Conservation (phyloP, 1,140 invertebrate species). For the Venturia canescens region DNA sequence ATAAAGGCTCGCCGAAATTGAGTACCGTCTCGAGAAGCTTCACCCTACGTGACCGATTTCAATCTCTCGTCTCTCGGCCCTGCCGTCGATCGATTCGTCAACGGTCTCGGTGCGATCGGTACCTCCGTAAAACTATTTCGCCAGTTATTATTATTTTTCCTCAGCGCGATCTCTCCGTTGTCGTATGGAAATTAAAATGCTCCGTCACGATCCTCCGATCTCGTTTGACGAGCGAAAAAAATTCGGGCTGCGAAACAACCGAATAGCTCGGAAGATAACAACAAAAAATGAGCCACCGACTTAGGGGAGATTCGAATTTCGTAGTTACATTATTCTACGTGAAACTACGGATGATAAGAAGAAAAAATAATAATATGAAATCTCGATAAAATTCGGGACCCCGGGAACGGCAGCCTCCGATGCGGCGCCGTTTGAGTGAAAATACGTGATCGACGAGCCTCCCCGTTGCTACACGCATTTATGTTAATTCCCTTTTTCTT, state of each 20-base stretch:
- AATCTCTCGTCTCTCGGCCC: slow-evolving; percentile 22
- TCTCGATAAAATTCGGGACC: slow-evolving; percentile 40
- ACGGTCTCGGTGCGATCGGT: background rate
- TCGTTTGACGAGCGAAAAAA: background rate
- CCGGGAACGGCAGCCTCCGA: background rate
- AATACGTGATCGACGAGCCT: slow-evolving; percentile 51
- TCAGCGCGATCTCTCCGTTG: background rate
- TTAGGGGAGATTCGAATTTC: slow-evolving; percentile 16
- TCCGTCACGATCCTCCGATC: slow-evolving; percentile 32
- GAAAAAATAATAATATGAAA: slow-evolving; percentile 46
- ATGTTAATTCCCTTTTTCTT: slow-evolving; percentile 32
- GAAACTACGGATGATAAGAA: slow-evolving; percentile 38
- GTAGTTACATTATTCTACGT: background rate
- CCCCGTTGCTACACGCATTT: slow-evolving; percentile 18
- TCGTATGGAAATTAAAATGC: slow-evolving; percentile 41
- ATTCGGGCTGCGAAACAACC: background rate
- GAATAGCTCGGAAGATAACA: background rate
- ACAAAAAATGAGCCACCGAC: background rate
- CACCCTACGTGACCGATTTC: slow-evolving; percentile 39
- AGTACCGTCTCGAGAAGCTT: background rate
- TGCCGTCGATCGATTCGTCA: background rate
- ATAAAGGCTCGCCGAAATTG: slow-evolving; percentile 25
- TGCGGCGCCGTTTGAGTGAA: slow-evolving; percentile 38
- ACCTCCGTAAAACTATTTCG: background rate
- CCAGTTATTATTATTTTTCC: background rate